Conservation (phyloP, 2,113 vertebrate genomes). For the Ailuropoda melanoleuca region DNA sequence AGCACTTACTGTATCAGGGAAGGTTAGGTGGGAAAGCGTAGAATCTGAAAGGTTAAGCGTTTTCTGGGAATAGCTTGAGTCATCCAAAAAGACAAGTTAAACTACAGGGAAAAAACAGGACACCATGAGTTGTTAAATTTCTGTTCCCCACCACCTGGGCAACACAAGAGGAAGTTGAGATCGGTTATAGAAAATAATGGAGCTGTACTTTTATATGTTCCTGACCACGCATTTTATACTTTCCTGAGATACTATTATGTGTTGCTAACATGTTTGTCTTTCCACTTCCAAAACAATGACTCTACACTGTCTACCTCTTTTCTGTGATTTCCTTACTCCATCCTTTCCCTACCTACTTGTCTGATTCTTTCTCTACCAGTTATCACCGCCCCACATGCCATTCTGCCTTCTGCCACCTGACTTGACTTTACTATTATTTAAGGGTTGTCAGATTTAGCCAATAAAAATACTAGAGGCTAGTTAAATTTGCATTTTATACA, state of each 20-base stretch:
- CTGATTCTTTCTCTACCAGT: not conserved
- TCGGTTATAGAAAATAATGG: not conserved
- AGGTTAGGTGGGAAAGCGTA: not conserved
- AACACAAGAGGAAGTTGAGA: not conserved
- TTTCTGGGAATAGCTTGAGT: not conserved
- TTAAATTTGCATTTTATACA: not conserved
- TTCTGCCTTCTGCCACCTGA: not conserved
- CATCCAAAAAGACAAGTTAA: not conserved
- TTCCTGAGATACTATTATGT: not conserved
- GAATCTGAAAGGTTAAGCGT: not conserved
- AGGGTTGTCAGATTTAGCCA: not conserved
- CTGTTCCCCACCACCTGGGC: not conserved
- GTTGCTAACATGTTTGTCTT: not conserved
- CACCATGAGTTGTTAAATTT: not conserved
- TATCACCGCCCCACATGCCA: accelerated
- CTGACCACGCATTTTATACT: not conserved
- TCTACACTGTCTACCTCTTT: not conserved
- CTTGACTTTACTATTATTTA: not conserved
- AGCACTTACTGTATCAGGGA: not conserved
- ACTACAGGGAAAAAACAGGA: not conserved
- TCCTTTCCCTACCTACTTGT: not conserved
- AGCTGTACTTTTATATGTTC: not conserved
- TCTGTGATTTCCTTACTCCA: not conserved
- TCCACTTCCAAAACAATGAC: not conserved
- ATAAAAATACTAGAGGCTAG: not conserved